phyloP scores from a whole-genome alignment of 2,888 invertebrate genomes.

The Cephus spinipes region DNA sequence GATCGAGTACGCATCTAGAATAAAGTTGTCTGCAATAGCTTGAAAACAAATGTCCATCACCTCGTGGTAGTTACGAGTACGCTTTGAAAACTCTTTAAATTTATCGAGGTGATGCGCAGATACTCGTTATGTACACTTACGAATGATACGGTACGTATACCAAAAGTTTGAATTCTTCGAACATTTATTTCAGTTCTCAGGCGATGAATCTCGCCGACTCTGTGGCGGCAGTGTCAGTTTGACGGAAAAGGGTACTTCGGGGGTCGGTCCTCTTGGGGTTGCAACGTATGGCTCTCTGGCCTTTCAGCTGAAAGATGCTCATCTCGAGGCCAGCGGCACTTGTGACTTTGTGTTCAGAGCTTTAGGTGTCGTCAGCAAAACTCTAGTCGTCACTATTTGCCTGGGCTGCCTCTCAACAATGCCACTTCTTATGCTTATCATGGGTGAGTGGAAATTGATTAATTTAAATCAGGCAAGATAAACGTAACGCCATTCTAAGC shows the following conservation, averaged over 20 bases:
- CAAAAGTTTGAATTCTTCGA: no score
- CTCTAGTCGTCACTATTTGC: conserved; percentile 79
- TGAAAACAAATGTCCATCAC: no score
- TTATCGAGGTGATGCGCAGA: no score
- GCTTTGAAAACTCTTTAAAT: no score
- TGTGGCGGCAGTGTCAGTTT: conserved; percentile 70
- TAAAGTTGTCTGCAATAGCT: no score
- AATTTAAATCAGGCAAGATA: no score
- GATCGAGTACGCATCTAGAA: no score
- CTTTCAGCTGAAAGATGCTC: conserved; percentile 83
- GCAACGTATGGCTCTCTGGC: conserved; percentile 81
- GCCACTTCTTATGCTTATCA: conserved; percentile 81
- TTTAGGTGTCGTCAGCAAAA: conserved; percentile 79
- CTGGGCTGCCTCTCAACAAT: conserved; percentile 77
- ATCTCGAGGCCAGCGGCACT: conserved; percentile 79
- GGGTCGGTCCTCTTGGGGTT: conserved; percentile 58
- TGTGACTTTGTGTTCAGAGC: conserved; percentile 81
- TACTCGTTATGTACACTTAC: no score
- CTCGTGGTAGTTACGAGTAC: no score
- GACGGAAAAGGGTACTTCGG: conserved; percentile 61
- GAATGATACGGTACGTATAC: no score
- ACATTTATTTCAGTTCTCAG: conserved; percentile 73
- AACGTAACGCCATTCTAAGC: no score
- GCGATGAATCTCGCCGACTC: conserved; percentile 78
- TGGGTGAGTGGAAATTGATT: conserved; percentile 72